A percentile compares a stretch with the other conserved stretches of the same genome.
These are phyloP conservation scores for Beroe ovata DNA, from an alignment of 37 sponge, comb jelly and placozoan genomes.

Conservation along the genomic window DNA sequence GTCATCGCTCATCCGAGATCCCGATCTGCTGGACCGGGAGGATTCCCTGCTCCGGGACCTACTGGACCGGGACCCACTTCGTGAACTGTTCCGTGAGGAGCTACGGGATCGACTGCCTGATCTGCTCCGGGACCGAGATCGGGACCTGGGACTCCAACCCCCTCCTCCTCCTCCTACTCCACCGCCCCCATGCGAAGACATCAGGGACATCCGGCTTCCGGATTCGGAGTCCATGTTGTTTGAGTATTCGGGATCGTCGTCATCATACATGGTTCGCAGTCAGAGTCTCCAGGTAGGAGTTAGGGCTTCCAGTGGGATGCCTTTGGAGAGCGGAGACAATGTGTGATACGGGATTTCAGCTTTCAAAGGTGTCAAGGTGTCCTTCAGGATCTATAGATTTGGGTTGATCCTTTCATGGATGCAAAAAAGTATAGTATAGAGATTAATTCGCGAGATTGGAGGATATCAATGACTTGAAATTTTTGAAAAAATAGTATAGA, in stretches of 20 bases:
- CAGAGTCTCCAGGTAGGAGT: too few relatives aligned
- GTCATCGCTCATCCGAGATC: not conserved
- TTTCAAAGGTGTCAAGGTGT: too few relatives aligned
- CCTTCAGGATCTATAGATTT: too few relatives aligned
- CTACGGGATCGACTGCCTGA: not conserved
- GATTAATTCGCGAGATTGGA: too few relatives aligned
- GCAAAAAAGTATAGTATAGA: too few relatives aligned
- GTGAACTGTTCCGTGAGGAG: constrained; percentile 17
- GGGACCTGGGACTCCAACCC: constrained; percentile 1
- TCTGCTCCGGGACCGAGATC: constrained; percentile 30
- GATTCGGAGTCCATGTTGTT: not conserved
- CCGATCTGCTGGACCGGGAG: not conserved
- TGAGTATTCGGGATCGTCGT: not conserved
- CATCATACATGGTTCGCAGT: not conserved
- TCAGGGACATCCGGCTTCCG: not conserved
- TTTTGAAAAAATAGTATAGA: too few relatives aligned
- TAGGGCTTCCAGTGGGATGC: too few relatives aligned
- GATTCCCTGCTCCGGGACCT: not conserved
- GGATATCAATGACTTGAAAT: too few relatives aligned
- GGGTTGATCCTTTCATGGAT: too few relatives aligned
- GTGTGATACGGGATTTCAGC: too few relatives aligned
- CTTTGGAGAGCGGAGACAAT: too few relatives aligned
- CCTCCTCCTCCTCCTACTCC: too few relatives aligned
- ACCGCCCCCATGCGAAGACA: not conserved
- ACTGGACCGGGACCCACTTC: not conserved